These are phyloP conservation scores for Apotomis betuletana DNA, from an alignment of 2,888 invertebrate genomes.

Conservation along the genomic window DNA sequence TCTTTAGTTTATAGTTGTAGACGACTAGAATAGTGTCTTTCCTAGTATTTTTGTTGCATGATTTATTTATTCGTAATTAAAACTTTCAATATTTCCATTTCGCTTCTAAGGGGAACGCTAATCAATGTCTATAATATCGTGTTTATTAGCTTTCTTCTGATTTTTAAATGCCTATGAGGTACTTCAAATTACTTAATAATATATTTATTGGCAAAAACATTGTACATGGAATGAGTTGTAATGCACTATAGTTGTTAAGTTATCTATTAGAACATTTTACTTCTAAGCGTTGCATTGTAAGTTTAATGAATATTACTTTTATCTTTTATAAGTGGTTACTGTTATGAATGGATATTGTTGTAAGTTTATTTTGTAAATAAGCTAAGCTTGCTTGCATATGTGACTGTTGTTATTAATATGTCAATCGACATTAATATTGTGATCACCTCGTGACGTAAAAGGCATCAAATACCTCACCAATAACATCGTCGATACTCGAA, in stretches of 20 bases:
- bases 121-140: neutral
- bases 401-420: constrained; percentile 80
- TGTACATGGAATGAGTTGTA: constrained; percentile 45
- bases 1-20: too few species aligned
- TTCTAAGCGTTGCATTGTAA: constrained; percentile 51
- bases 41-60: constrained; percentile 2
- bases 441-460: constrained; percentile 61
- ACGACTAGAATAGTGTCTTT: too few species aligned
- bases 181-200: constrained; percentile 49
- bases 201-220: constrained; percentile 82
- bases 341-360: constrained; percentile 55
- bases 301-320: constrained; percentile 45
- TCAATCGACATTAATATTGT: constrained; percentile 34
- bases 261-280: constrained; percentile 16
- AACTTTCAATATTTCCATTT: neutral
- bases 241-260: constrained; percentile 27
- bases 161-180: constrained; percentile 4
- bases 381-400: constrained; percentile 81
- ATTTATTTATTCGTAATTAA: neutral
- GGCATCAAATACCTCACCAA: constrained; percentile 74
- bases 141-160: neutral
- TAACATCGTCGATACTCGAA: constrained; percentile 60
- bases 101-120: neutral
- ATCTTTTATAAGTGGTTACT: constrained; percentile 45
- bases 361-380: constrained; percentile 75